A percentile compares a stretch with the other conserved stretches of the same genome.
Evolutionary conservation across 2,797 vertebrate species (phyloP).

Genomic region (Hephaestus fuliginosus): DNA sequence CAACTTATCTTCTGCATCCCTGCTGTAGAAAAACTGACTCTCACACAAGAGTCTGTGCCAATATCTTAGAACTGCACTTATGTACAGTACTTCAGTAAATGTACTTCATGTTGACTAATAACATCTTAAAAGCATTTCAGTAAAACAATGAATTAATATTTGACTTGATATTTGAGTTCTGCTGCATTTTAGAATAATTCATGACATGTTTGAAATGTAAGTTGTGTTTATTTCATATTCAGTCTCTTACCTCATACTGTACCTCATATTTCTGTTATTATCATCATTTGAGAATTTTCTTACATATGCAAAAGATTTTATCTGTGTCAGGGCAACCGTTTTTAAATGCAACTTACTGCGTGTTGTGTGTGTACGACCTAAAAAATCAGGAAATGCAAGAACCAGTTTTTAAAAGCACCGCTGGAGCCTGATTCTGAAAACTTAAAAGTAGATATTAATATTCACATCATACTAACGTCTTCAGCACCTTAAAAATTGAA

Average conservation of each 20-base stretch:
- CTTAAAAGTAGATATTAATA: slow-evolving; percentile 18
- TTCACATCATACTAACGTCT: slow-evolving; percentile 1
- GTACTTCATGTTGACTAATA: neutral
- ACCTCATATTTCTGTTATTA: neutral
- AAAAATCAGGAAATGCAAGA: neutral
- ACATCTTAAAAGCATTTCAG: neutral
- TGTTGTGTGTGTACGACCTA: neutral
- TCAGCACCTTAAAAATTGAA: neutral
- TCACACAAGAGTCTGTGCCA: neutral
- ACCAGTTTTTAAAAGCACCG: neutral
- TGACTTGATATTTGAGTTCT: neutral
- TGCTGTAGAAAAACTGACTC: neutral
- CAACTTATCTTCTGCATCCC: neutral
- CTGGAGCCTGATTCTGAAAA: neutral
- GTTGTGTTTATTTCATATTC: neutral
- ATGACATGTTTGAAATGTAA: neutral
- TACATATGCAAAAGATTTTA: neutral
- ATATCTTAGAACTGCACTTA: neutral
- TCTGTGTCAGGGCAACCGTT: neutral
- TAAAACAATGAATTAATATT: neutral
- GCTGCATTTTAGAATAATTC: neutral
- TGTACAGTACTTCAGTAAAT: no score
- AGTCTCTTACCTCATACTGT: no score
- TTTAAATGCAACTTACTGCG: neutral
- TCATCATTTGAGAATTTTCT: neutral